A percentile compares a stretch with the other conserved stretches of the same genome.
phyloP scores from a whole-genome alignment of 2,797 vertebrate genomes.

The Pachyuromys duprasi region DNA sequence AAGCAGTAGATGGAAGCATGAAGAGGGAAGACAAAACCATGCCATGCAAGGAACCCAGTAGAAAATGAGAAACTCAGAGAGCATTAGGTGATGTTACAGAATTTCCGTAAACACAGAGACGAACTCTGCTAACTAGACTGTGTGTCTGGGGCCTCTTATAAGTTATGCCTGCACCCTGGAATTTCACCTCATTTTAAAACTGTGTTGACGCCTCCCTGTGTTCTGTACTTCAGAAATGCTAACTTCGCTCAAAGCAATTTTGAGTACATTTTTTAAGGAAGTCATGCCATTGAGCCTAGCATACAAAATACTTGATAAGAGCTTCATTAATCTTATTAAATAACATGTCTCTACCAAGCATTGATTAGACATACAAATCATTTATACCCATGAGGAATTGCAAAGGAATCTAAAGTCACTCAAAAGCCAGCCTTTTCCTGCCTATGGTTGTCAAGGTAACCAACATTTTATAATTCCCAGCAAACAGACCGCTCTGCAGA shows the following conservation, averaged over 20 bases:
- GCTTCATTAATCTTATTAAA: conserved; percentile 79
- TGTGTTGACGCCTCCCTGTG: not conserved
- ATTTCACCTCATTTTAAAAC: conserved; percentile 41
- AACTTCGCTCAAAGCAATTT: conserved; percentile 23
- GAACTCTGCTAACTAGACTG: not conserved
- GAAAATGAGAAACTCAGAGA: not conserved
- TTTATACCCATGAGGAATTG: conserved; percentile 70
- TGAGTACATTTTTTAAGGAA: conserved; percentile 57
- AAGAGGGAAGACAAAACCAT: not conserved
- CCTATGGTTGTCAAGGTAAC: conserved; percentile 80
- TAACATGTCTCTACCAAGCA: conserved; percentile 65
- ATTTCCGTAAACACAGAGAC: conserved; percentile 9
- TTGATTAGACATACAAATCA: conserved; percentile 77
- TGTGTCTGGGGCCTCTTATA: not conserved
- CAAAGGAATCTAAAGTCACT: conserved; percentile 66
- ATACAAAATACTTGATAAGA: conserved; percentile 47
- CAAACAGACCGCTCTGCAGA: conserved; percentile 45
- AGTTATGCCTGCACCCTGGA: not conserved
- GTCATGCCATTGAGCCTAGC: not conserved
- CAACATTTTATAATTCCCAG: conserved; percentile 50
- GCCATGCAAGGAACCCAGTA: not conserved
- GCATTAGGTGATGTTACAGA: not conserved
- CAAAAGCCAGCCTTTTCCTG: conserved; percentile 46
- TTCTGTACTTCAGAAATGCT: conserved; percentile 34
- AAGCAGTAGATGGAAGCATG: not conserved